Conservation (phyloP, 2,888 invertebrate species). For the Apeira syringaria region DNA sequence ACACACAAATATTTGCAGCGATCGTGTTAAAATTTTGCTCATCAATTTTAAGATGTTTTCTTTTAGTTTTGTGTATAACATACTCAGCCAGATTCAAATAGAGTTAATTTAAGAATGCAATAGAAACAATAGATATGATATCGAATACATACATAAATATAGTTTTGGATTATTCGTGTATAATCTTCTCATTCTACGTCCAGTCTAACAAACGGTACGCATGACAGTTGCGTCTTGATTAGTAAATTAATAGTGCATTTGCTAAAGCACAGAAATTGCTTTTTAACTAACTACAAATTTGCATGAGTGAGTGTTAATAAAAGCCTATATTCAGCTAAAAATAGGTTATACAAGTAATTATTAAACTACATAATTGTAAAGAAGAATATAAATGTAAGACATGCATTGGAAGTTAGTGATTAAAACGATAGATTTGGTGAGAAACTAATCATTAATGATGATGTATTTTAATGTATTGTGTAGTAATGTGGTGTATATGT, state of each 20-base stretch:
- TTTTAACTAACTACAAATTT: slow-evolving; percentile 58
- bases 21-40: slow-evolving; percentile 32
- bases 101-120: slow-evolving; percentile 71
- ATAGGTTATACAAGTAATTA: slow-evolving; percentile 35
- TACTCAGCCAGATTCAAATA: slow-evolving; percentile 52
- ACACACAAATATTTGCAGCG: slow-evolving; percentile 62
- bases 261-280: slow-evolving; percentile 68
- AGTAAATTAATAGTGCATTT: slow-evolving; percentile 65
- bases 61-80: slow-evolving; percentile 59
- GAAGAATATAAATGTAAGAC: slow-evolving; percentile 26
- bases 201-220: slow-evolving; percentile 73
- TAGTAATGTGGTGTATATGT: slow-evolving; percentile 30
- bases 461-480: slow-evolving; percentile 32
- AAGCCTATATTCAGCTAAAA: slow-evolving; percentile 52
- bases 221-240: slow-evolving; percentile 74
- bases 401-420: slow-evolving; percentile 30
- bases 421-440: slow-evolving; percentile 28
- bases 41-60: slow-evolving; percentile 80
- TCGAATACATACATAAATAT: slow-evolving; percentile 56
- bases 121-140: slow-evolving; percentile 56
- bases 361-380: slow-evolving; percentile 11
- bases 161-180: slow-evolving; percentile 52
- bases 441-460: slow-evolving; percentile 14
- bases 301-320: slow-evolving; percentile 47
- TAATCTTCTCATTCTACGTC: slow-evolving; percentile 50